phyloP scores from a whole-genome alignment of 2,797 vertebrate genomes.

The Chrysocyon brachyurus region DNA sequence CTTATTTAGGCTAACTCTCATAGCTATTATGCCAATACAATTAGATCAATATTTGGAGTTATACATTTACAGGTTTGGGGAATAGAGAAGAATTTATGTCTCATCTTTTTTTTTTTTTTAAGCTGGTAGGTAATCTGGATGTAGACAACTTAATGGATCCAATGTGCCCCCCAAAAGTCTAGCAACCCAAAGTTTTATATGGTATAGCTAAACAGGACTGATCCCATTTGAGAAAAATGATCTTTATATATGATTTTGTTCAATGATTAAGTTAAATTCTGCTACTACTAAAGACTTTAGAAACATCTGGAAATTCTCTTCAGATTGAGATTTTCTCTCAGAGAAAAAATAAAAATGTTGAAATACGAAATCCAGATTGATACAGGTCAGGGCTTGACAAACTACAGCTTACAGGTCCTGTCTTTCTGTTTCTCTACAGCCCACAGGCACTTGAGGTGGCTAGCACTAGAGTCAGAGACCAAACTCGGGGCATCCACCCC shows the following conservation, averaged over 20 bases:
- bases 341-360: conserved; percentile 27
- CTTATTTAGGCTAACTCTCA: background rate
- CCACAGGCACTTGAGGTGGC: background rate
- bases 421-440: background rate
- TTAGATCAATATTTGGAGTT: background rate
- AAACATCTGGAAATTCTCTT: conserved; percentile 51
- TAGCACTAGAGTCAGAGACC: background rate
- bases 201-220: background rate
- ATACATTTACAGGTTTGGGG: background rate
- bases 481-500: background rate
- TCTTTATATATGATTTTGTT: background rate
- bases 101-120: background rate
- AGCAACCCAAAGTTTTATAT: conserved; percentile 16
- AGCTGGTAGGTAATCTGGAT: background rate
- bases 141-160: background rate
- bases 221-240: conserved; percentile 21
- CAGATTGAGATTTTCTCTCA: background rate
- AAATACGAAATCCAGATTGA: background rate
- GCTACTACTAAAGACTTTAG: background rate
- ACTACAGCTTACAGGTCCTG: background rate
- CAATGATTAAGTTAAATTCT: conserved; percentile 36
- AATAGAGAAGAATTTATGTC: background rate
- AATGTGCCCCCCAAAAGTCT: background rate
- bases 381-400: background rate
- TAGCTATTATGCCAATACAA: background rate